phyloP scores from a whole-genome alignment of 2,888 invertebrate species.

The Phaonia tiefii region DNA sequence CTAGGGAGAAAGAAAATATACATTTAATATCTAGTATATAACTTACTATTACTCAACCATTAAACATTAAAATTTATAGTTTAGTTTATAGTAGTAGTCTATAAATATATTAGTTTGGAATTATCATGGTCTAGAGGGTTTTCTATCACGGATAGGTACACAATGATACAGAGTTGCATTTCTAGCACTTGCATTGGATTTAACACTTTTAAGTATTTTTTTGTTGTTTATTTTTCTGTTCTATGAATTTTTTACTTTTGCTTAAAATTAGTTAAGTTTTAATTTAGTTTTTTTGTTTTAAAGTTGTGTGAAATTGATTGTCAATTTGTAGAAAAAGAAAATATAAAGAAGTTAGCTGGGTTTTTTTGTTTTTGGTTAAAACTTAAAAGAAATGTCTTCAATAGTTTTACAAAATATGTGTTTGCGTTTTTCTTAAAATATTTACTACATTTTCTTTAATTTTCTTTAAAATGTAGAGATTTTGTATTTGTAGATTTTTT shows the following conservation, averaged over 20 bases:
- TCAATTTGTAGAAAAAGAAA: conserved; percentile 60
- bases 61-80: too few species aligned
- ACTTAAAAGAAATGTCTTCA: neutral
- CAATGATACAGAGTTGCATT: conserved; percentile 12
- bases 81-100: too few species aligned
- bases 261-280: too few species aligned
- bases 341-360: neutral
- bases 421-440: conserved; percentile 28
- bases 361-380: neutral
- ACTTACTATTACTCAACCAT: too few species aligned
- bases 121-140: too few species aligned
- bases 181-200: conserved; percentile 4
- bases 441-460: conserved; percentile 22
- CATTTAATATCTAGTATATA: too few species aligned
- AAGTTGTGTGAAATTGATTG: conserved; percentile 59
- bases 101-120: too few species aligned
- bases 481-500: neutral
- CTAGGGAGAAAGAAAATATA: too few species aligned
- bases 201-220: conserved; percentile 3
- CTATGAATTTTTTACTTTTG: too few species aligned
- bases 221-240: neutral
- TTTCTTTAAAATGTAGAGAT: conserved; percentile 9
- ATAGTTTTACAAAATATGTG: conserved; percentile 29
- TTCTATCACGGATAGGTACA: conserved; percentile 53
- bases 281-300: conserved; percentile 33